Evolutionary conservation across 1,140 invertebrate genomes (phyloP), one percentile per base, ranked within the genome.

Genomic region (Platorchestia sp.): DNA sequence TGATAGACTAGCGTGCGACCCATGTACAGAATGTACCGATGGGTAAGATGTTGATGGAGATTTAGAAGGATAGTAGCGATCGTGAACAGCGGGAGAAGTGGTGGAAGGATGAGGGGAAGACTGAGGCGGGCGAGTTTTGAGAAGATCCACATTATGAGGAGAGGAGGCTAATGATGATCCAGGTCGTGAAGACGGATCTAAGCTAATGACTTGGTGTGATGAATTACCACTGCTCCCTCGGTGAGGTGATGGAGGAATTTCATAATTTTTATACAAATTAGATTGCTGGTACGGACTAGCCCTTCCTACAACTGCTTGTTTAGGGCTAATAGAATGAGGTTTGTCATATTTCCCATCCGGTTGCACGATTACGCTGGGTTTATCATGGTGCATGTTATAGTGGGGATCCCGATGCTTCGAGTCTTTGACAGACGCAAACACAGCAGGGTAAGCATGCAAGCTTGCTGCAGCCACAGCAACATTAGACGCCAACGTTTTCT

Each of bases 51-150:
- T 93, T 45, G 91, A 93, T 44, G 91, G 91, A 93, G 91, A 93
- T 93, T 93, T 93, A 42, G 95, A 43, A 43, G 95, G 47, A 95
- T 96, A 96, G 53, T 96, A 96, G 41, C 96, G 95, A 45, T 96
- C 96, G 86, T 96, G 95, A 87, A 95, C 95, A 96, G 97, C 96
- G 86, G 96, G 96, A 95, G 95, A 96, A 96, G 96, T 96, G 95
- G 95, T 96, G 59, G 97, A 97, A 93, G 97, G 97, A 87, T 97
- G 97, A 95, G 96, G 95, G 14, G 96, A 96, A 86, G 96, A 96
- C 91, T 97, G 97, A 22, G 97, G 96, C 45, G 97, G 96, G 95
- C 97, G 97, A 1, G 96, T 95, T 86, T 96, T 96, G 19, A 95
- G 95, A 95, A 96, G 90, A 59, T 96, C 96, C 10, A 96, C 95